Conservation (phyloP, 2,797 vertebrate species). For the Tiaroga cobitis region DNA sequence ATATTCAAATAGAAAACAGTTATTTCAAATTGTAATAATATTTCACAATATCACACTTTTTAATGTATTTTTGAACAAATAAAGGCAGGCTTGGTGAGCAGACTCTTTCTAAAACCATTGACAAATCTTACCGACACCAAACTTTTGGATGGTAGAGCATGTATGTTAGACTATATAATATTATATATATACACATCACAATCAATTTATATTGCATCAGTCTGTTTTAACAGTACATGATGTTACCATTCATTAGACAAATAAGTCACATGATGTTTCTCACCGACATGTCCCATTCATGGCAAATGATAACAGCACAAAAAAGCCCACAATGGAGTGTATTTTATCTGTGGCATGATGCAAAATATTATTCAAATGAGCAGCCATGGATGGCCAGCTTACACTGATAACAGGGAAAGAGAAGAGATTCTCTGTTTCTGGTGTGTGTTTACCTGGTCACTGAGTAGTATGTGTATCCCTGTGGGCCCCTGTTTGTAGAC, state of each 20-base stretch:
- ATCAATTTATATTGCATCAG: neutral
- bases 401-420: neutral
- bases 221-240: neutral
- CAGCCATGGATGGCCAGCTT: constrained; percentile 21
- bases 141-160: no score
- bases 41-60: neutral
- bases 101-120: no score
- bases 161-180: no score
- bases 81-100: neutral
- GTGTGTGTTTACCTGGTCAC: constrained; percentile 72
- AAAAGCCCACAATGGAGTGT: constrained; percentile 1
- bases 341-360: constrained; percentile 50
- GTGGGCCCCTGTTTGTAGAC: constrained; percentile 76
- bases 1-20: neutral
- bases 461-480: constrained; percentile 77
- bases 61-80: neutral
- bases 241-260: neutral
- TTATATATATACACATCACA: no score
- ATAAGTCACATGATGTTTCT: neutral
- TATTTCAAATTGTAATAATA: neutral
- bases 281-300: neutral
- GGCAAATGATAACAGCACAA: neutral
- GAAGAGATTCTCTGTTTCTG: neutral
- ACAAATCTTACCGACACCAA: no score
- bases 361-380: constrained; percentile 57